Conservation (phyloP, 2,797 vertebrate species). For the Otolemur crassicaudatus region DNA sequence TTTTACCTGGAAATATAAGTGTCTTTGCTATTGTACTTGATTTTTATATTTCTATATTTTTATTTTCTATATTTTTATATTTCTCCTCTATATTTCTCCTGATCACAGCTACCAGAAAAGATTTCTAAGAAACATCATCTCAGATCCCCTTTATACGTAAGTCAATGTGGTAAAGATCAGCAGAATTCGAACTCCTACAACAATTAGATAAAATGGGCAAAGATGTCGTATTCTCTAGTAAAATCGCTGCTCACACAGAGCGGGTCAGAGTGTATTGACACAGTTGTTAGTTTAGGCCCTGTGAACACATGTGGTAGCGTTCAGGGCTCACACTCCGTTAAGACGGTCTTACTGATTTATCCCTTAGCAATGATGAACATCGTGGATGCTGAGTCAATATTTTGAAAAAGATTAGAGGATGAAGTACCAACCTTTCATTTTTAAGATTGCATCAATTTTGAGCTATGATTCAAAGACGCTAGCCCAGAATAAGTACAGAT, state of each 20-base stretch:
- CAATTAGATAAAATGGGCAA: conserved; percentile 36
- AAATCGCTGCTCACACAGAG: background rate
- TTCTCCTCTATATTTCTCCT: background rate
- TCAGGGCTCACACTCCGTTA: conserved; percentile 68
- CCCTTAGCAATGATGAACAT: conserved; percentile 54
- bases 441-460: conserved; percentile 53
- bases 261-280: conserved; percentile 56
- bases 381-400: conserved; percentile 79
- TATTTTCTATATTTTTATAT: no score
- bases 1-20: background rate
- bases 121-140: background rate
- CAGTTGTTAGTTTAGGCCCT: conserved; percentile 31
- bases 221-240: conserved; percentile 47
- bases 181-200: conserved; percentile 26
- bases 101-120: conserved; percentile 40
- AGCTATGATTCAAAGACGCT: conserved; percentile 42
- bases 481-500: conserved; percentile 26
- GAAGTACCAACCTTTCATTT: conserved; percentile 64
- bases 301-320: background rate
- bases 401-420: conserved; percentile 76
- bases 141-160: background rate
- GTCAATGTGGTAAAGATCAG: background rate
- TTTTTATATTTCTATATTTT: background rate
- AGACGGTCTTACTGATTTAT: conserved; percentile 69
- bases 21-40: background rate